phyloP scores from a whole-genome alignment of 2,797 vertebrate genomes.

The Falco naumanni region DNA sequence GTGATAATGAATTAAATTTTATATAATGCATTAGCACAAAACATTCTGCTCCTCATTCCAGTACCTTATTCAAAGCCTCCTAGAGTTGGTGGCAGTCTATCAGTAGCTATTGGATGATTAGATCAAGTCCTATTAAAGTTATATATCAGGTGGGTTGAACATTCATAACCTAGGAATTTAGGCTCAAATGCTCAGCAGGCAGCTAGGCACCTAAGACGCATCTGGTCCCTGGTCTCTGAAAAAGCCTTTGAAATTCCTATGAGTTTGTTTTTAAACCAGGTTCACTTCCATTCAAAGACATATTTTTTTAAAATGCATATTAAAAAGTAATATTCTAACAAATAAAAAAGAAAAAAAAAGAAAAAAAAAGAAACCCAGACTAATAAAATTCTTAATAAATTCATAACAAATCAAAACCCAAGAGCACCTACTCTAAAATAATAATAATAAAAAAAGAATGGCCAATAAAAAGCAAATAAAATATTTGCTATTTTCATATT shows the following conservation, averaged over 20 bases:
- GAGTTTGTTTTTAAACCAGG: not conserved
- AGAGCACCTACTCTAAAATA: not conserved
- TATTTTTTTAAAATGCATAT: not conserved
- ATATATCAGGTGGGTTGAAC: slow-evolving; percentile 11
- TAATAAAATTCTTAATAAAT: not conserved
- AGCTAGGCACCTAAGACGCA: not conserved
- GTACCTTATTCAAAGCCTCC: not conserved
- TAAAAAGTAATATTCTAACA: not conserved
- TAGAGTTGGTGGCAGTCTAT: not conserved
- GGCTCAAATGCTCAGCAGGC: not conserved
- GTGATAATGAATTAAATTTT: slow-evolving; percentile 25
- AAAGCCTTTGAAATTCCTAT: not conserved
- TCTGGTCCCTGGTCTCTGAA: not conserved
- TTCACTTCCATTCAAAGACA: not conserved
- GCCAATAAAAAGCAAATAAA: not conserved
- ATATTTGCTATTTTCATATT: not conserved
- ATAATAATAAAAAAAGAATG: not conserved
- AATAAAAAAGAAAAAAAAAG: not conserved
- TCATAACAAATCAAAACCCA: not conserved
- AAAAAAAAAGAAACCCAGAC: accelerated
- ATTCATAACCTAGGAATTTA: not conserved
- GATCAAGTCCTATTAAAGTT: slow-evolving; percentile 15
- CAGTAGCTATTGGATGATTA: not conserved
- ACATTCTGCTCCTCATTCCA: not conserved
- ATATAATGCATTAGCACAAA: not conserved